Evolutionary conservation across 2,113 vertebrate species (phyloP).

Genomic region (Garra rufa): DNA sequence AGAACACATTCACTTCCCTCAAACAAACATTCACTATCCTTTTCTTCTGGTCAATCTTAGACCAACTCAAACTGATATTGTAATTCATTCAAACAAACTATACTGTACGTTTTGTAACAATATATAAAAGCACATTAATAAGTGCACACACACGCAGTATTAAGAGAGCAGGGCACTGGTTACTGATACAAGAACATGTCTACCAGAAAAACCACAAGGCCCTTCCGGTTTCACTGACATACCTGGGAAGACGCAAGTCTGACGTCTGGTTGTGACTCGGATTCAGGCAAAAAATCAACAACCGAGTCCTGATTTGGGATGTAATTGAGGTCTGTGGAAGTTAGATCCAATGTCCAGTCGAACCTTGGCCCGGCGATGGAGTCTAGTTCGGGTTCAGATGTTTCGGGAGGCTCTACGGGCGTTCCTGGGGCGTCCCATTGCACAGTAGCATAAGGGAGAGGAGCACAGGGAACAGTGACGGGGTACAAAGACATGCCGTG

Average conservation of each 20-base stretch:
- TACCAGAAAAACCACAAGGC: slow-evolving; percentile 49
- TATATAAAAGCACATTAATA: neutral
- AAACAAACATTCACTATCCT: neutral
- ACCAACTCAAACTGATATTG: neutral
- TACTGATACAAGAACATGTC: slow-evolving; percentile 3
- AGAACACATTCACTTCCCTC: neutral
- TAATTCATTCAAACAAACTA: neutral
- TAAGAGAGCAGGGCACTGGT: neutral
- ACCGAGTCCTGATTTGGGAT: slow-evolving; percentile 11
- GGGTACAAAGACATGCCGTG: slow-evolving; percentile 39
- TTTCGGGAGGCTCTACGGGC: slow-evolving; percentile 31
- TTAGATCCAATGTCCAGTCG: slow-evolving; percentile 45
- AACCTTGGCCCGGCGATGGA: slow-evolving; percentile 26
- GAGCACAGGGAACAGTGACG: slow-evolving; percentile 54
- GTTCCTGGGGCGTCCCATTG: slow-evolving; percentile 71
- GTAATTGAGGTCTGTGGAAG: neutral
- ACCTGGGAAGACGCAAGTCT: slow-evolving; percentile 61
- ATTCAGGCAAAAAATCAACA: neutral
- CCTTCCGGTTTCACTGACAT: slow-evolving; percentile 45
- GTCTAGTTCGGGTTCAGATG: slow-evolving; percentile 36
- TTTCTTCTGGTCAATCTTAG: neutral
- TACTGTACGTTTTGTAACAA: neutral
- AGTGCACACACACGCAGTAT: neutral
- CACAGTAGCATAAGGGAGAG: slow-evolving; percentile 68
- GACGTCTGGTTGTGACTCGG: slow-evolving; percentile 26